Evolutionary conservation across 2,113 vertebrate species (phyloP).

Genomic region (Neodon shergylaensis): DNA sequence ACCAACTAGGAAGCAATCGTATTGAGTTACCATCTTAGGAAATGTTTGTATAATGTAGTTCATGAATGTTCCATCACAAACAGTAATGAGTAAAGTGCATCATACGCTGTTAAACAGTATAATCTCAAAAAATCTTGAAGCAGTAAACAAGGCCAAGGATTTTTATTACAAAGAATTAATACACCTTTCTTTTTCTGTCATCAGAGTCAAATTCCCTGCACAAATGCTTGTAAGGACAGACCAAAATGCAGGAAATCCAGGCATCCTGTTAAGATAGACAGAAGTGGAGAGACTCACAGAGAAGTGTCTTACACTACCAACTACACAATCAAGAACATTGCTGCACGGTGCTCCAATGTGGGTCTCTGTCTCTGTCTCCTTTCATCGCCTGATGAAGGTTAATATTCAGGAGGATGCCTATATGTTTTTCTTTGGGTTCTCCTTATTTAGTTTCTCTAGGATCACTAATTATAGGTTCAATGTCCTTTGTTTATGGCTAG

Average conservation of each 20-base stretch:
- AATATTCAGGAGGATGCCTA: too few species aligned
- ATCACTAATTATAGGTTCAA: too few species aligned
- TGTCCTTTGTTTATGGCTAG: too few species aligned
- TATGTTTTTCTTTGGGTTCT: too few species aligned
- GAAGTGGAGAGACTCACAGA: background rate
- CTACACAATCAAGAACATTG: background rate
- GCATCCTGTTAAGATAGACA: background rate
- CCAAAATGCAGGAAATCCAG: rapidly evolving
- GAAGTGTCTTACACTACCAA: background rate
- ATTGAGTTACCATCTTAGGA: background rate
- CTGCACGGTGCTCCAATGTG: too few species aligned
- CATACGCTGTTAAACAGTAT: background rate
- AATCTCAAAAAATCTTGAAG: background rate
- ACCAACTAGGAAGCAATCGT: background rate
- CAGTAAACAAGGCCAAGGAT: rapidly evolving
- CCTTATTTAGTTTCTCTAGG: too few species aligned
- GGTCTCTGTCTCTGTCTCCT: too few species aligned
- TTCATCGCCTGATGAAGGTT: too few species aligned
- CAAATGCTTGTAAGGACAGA: background rate
- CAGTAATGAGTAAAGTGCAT: background rate
- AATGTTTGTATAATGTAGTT: background rate
- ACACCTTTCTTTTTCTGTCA: background rate
- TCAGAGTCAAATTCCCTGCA: background rate
- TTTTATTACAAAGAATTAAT: background rate
- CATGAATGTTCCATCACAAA: background rate